Conservation (phyloP, 2,888 invertebrate species). For the Lamellibrachia columna region DNA sequence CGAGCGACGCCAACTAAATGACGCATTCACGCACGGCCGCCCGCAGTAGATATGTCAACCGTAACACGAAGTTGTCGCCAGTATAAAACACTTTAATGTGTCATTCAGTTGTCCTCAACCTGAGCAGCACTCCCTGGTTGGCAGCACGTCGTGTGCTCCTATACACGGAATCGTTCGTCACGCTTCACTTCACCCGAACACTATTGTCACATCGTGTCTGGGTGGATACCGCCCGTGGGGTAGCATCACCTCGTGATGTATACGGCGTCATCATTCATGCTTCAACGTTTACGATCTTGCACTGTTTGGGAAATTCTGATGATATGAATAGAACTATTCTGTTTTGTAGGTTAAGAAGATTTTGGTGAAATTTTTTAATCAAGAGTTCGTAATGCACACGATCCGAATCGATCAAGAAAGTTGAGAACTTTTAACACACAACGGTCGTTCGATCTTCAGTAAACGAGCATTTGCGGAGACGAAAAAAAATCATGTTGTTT, state of each 20-base stretch:
- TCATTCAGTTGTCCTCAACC: not conserved
- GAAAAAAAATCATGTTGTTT: too few relatives aligned
- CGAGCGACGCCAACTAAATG: not conserved
- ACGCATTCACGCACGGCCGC: not conserved
- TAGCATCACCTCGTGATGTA: constrained; percentile 5
- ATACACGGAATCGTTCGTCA: not conserved
- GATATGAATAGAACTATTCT: not conserved
- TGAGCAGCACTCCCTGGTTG: not conserved
- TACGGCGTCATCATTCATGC: not conserved
- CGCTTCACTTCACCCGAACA: not conserved
- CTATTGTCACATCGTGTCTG: not conserved
- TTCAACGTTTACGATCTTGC: not conserved
- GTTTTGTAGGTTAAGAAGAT: not conserved
- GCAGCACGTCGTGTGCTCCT: not conserved
- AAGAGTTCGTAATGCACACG: not conserved
- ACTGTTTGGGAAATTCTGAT: not conserved
- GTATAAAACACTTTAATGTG: not conserved
- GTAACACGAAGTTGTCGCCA: not conserved
- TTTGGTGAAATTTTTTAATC: not conserved
- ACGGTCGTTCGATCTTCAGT: too few relatives aligned
- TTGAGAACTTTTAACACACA: not conserved
- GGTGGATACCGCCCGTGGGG: not conserved
- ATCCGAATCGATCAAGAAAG: not conserved
- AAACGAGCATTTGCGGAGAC: too few relatives aligned
- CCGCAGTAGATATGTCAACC: not conserved